Conservation (phyloP, 2,797 vertebrate species). For the Scleropages formosus region DNA sequence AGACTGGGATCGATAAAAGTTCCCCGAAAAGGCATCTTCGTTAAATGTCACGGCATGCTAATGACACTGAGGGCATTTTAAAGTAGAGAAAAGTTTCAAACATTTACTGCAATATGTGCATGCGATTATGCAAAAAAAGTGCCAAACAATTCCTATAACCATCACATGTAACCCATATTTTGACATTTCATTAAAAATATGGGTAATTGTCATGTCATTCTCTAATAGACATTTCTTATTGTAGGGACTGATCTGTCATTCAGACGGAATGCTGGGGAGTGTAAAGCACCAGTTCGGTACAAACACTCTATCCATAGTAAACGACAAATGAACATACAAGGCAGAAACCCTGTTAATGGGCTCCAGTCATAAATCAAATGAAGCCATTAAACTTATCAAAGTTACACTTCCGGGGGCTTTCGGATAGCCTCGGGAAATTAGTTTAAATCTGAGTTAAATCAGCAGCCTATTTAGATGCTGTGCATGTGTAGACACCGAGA, state of each 20-base stretch:
- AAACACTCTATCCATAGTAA: too few species aligned
- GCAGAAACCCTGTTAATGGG: too few species aligned
- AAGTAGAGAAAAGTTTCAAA: not conserved
- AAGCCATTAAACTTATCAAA: too few species aligned
- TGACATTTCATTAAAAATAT: not conserved
- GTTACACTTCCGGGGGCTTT: too few species aligned
- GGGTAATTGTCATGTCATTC: too few species aligned
- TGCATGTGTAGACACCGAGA: not conserved
- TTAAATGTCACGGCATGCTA: slow-evolving; percentile 17
- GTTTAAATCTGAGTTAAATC: too few species aligned
- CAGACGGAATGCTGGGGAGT: too few species aligned
- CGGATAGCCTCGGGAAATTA: not conserved
- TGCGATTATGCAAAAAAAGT: not conserved
- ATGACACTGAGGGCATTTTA: not conserved
- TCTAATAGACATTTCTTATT: too few species aligned
- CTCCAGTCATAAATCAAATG: too few species aligned
- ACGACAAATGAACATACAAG: too few species aligned
- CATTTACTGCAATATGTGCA: not conserved
- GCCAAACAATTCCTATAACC: not conserved
- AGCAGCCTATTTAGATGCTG: not conserved
- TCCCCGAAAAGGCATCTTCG: not conserved
- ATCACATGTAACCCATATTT: slow-evolving; percentile 1
- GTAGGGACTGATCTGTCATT: too few species aligned
- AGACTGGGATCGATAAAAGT: slow-evolving; percentile 7
- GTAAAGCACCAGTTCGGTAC: too few species aligned